These are phyloP conservation scores for Pristionchus mayeri DNA, from an alignment of 2,888 invertebrate species.

Conservation along the genomic window DNA sequence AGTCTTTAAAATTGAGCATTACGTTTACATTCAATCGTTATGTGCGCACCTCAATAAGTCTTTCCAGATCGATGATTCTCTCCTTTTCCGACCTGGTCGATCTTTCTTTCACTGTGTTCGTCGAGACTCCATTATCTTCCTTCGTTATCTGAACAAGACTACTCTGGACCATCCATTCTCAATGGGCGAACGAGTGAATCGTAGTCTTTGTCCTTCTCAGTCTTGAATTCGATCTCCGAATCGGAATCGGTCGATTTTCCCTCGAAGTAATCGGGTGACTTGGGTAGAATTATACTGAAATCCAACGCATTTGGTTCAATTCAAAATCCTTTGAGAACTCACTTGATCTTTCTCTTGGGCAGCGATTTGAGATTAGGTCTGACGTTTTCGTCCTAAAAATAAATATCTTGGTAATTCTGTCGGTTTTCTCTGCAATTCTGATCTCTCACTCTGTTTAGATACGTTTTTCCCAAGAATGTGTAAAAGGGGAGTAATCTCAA, in stretches of 20 bases:
- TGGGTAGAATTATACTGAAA: slow-evolving; percentile 36
- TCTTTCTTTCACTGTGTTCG: slow-evolving; percentile 32
- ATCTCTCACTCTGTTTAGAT: no score
- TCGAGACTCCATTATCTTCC: not conserved
- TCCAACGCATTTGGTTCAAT: not conserved
- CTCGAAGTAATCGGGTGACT: slow-evolving; percentile 48
- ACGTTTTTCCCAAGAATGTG: not conserved
- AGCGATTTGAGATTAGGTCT: not conserved
- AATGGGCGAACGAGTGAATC: not conserved
- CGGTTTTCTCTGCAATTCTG: no score
- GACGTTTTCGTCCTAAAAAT: not conserved
- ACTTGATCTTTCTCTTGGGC: slow-evolving; percentile 46
- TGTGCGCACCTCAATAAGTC: slow-evolving; percentile 43
- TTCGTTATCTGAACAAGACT: not conserved
- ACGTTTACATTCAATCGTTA: not conserved
- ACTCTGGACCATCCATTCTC: not conserved
- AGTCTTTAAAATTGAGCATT: not conserved
- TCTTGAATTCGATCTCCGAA: slow-evolving; percentile 45
- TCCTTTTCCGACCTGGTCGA: slow-evolving; percentile 32
- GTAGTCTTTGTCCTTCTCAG: slow-evolving; percentile 32
- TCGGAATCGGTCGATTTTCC: slow-evolving; percentile 48
- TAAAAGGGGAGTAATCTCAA: not conserved
- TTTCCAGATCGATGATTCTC: slow-evolving; percentile 30
- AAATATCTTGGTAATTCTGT: no score
- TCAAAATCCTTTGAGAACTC: not conserved